Base-by-base conservation (phyloP, 2,888 invertebrate species). In the Eupeodes luniger region DNA sequence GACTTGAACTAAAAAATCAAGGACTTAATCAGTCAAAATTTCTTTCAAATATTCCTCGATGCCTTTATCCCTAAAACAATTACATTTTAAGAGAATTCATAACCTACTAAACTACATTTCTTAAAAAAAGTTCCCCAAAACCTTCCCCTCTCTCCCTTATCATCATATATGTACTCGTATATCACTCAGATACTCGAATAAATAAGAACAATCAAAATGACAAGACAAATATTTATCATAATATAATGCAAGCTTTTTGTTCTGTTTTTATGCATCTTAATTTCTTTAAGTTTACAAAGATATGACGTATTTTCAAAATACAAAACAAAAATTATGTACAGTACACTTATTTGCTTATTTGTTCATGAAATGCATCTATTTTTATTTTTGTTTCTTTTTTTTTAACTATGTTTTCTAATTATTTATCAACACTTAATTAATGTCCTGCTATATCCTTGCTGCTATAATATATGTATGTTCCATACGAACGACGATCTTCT, bases 291-390 rank as follows among this genome's bases (percentile, higher is more conserved):
- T 75, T 64, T 57, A 36, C 79, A 12, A 10, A 34, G 6, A 40
- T 9, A 40, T 40, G 40, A 40, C 9, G 40, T 9, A 59, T 59
- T 14, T 59, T 59, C n/a, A 49, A 77, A 19, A 9, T 49, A 27
- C 34, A 12, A n/a, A 47, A 62, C 64, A 81, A 78, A 49, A 59
- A 69, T 53, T 36, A 57, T 27, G 14, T 27, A 69, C 9, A n/a
- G n/a, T 2, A 53, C 36, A 51, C 44, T 5, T 77, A 75, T 47
- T 77, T 76, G 83, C 72, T 87, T 80, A 69, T 55, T 77, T 87
- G 72, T 80, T 87, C 77, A 87, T 84, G 61, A 80, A 70, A 74
- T 87, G 87, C 83, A 83, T 83, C 80, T 83, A 66, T 49, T 77
- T 62, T n/a, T 47, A 44, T 67, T 70, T 62, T 47, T 51, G 49